These are phyloP conservation scores for Cryptus armator DNA, from an alignment of 2,888 invertebrate species.

Conservation along the genomic window DNA sequence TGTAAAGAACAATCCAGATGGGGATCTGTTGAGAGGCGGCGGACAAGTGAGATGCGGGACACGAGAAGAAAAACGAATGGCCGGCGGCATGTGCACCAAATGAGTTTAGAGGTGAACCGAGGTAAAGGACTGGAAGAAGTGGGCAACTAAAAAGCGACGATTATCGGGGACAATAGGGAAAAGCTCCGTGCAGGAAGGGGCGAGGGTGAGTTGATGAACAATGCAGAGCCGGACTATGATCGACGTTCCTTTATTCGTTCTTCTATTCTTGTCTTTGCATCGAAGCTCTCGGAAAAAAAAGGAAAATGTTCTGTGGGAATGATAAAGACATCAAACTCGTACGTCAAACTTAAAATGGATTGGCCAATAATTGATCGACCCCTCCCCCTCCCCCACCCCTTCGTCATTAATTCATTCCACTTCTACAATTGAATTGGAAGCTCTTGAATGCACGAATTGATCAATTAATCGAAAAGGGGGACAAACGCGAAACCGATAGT, in stretches of 20 bases:
- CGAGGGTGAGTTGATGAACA: conserved; percentile 12
- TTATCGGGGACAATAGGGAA: conserved; percentile 17
- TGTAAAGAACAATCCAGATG: too few relatives aligned
- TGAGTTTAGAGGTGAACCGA: too few relatives aligned
- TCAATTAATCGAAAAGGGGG: not conserved
- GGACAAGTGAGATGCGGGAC: not conserved
- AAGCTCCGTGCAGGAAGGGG: not conserved
- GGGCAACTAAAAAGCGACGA: not conserved
- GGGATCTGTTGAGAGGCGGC: too few relatives aligned
- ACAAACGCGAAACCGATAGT: too few relatives aligned
- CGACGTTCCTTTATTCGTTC: not conserved
- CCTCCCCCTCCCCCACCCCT: too few relatives aligned
- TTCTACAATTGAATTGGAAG: not conserved
- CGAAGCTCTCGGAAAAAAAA: too few relatives aligned
- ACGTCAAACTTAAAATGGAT: not conserved
- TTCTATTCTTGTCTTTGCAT: not conserved
- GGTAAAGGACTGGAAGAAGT: not conserved
- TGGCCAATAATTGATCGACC: not conserved
- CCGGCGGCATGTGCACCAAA: too few relatives aligned
- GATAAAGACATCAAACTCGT: not conserved
- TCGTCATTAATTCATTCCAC: not conserved
- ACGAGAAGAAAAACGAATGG: not conserved
- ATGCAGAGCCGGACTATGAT: conserved; percentile 9
- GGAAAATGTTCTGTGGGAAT: not conserved
- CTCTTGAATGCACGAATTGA: not conserved